Evolutionary conservation across 2,888 invertebrate species (phyloP).

Genomic region (Pimpla rufipes): DNA sequence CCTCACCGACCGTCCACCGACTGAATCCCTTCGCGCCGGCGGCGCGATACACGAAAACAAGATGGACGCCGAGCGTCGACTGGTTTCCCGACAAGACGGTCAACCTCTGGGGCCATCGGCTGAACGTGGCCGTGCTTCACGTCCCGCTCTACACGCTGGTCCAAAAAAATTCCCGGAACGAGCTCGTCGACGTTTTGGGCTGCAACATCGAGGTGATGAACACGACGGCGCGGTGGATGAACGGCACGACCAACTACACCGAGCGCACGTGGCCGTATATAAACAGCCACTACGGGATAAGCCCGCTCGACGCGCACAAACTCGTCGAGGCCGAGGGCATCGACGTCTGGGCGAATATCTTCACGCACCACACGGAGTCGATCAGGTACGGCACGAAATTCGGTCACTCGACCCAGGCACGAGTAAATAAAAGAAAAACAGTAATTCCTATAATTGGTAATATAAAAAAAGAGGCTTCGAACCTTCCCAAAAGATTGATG

Average conservation of each 20-base stretch:
- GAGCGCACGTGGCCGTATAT: neutral
- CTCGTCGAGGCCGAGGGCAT: conserved; percentile 34
- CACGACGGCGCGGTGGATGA: conserved; percentile 48
- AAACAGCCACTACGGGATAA: neutral
- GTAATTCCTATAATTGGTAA: too few species aligned
- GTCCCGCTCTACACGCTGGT: conserved; percentile 38
- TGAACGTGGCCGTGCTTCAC: conserved; percentile 34
- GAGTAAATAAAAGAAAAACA: too few species aligned
- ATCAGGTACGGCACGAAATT: conserved; percentile 11
- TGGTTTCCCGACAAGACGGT: conserved; percentile 69
- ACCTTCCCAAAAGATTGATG: too few species aligned
- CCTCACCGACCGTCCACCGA: conserved; percentile 55
- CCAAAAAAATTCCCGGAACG: neutral
- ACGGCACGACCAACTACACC: conserved; percentile 65
- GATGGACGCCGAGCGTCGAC: conserved; percentile 31
- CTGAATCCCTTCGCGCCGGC: conserved; percentile 68
- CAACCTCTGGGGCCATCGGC: conserved; percentile 69
- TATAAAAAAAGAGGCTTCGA: too few species aligned
- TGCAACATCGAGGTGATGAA: conserved; percentile 43
- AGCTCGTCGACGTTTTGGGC: neutral
- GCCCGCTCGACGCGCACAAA: neutral
- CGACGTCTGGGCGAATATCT: conserved; percentile 31
- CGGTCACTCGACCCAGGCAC: too few species aligned
- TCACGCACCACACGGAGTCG: conserved; percentile 1
- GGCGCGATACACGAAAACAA: conserved; percentile 26